Conservation (phyloP, 2,888 invertebrate genomes). For the Macrophya annulata region DNA sequence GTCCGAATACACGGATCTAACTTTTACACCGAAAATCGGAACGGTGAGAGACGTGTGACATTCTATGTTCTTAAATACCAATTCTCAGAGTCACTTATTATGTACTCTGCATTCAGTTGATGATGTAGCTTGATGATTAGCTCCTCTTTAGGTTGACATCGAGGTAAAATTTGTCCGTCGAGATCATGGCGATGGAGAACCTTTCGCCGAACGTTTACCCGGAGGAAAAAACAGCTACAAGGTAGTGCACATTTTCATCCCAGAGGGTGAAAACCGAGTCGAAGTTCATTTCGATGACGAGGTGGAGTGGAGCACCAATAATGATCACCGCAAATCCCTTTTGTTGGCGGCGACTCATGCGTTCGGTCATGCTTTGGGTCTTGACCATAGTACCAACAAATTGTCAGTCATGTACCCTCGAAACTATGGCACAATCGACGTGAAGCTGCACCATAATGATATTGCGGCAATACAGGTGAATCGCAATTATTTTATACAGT, state of each 20-base stretch:
- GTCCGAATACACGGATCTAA: conserved; percentile 90
- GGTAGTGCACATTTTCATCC: not conserved
- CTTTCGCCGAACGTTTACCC: not conserved
- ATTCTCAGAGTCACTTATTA: too few species aligned
- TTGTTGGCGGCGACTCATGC: not conserved
- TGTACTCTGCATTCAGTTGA: too few species aligned
- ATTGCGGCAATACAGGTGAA: conserved; percentile 67
- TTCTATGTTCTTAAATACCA: not conserved
- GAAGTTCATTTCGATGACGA: conserved; percentile 1
- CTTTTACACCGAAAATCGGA: conserved; percentile 87
- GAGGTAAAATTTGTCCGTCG: not conserved
- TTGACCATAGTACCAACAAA: not conserved
- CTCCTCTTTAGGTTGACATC: not conserved
- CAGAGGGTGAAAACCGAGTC: not conserved
- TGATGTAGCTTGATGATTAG: too few species aligned
- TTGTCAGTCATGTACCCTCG: conserved; percentile 85
- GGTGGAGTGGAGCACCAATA: not conserved
- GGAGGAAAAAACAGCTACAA: not conserved
- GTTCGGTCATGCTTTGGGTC: not conserved
- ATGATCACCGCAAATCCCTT: not conserved
- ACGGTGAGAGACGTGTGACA: conserved; percentile 83
- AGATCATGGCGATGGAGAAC: not conserved
- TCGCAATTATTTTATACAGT: too few species aligned
- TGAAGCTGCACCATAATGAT: conserved; percentile 71
- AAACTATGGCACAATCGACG: conserved; percentile 81